Base-by-base conservation (phyloP, 2,888 invertebrate species). In the Drosophila greeni region DNA sequence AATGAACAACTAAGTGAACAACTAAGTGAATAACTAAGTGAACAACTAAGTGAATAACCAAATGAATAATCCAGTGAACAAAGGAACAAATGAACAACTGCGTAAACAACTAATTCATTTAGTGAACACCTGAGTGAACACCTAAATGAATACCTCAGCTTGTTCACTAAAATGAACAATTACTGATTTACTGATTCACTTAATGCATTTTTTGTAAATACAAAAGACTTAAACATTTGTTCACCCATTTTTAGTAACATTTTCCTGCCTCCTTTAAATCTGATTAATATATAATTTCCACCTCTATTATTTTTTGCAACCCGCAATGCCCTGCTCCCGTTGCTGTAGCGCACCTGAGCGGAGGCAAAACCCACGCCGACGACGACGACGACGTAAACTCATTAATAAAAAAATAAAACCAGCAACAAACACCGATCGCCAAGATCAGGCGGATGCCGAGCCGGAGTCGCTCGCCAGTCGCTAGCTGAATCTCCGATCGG, bases 351-450 rank as follows among this genome's bases (percentile, higher is more conserved):
- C 52, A 70, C n/a, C 45, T 45, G 48, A 36, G n/a, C 23, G 14
- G 26, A 66, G 59, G 69, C 69, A 33, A 68, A 66, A 43, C 65
- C 60, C 55, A 60, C 60, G 55, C 65, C 70, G 20, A 20, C 20
- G 20, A 20, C 20, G 52, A 14, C 74, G 43, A 11, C 72, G 48
- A 70, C 40, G 58, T 64, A 61, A 60, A 72, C 83, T 82, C 80
- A 77, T 77, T 77, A 77, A 81, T 81, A 75, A 69, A 60, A 57
- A 84, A 77, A 81, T 81, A 75, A 69, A 60, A 57, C 51, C 54
- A 65, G 60, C 53, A 58, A 58, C 54, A 64, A 64, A 45, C 58
- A 39, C 14, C 66, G 45, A 40, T 37, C n/a, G 60, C 37, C 14
- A 52, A 67, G 69, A 62, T 69, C 62, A 55, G 57, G 61, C 71